phyloP scores from a whole-genome alignment of 2,888 invertebrate species.

The Lutraria lutraria region DNA sequence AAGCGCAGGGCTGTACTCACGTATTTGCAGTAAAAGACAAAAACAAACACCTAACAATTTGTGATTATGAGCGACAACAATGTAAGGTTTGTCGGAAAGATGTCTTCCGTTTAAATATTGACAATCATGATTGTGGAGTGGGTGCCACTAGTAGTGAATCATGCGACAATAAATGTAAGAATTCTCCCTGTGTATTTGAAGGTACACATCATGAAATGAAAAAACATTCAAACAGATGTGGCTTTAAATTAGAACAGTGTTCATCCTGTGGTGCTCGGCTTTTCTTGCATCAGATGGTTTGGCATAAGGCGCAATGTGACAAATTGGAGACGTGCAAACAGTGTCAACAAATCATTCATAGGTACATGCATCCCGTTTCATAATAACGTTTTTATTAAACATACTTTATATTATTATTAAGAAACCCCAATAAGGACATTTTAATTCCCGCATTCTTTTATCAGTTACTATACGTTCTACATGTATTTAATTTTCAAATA shows the following conservation, averaged over 20 bases:
- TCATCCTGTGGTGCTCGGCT: slow-evolving; percentile 31
- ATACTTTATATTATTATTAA: too few species aligned
- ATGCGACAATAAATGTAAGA: slow-evolving; percentile 5
- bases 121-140: slow-evolving; percentile 26
- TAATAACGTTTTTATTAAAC: too few species aligned
- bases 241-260: slow-evolving; percentile 27
- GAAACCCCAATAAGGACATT: too few species aligned
- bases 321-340: slow-evolving; percentile 27
- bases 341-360: slow-evolving; percentile 23
- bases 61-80: slow-evolving; percentile 32
- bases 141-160: background rate
- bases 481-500: background rate
- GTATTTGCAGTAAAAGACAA: slow-evolving; percentile 40
- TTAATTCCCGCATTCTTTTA: background rate
- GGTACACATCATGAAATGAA: slow-evolving; percentile 18
- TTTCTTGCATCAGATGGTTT: slow-evolving; percentile 5
- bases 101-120: slow-evolving; percentile 33
- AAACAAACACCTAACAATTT: slow-evolving; percentile 43
- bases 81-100: slow-evolving; percentile 45
- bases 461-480: background rate
- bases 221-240: slow-evolving; percentile 28
- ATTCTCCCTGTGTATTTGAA: slow-evolving; percentile 17
- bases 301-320: slow-evolving; percentile 45
- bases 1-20: slow-evolving; percentile 43
- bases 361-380: background rate